Conservation (phyloP, 2,888 invertebrate species). For the Melanotus villosus region DNA sequence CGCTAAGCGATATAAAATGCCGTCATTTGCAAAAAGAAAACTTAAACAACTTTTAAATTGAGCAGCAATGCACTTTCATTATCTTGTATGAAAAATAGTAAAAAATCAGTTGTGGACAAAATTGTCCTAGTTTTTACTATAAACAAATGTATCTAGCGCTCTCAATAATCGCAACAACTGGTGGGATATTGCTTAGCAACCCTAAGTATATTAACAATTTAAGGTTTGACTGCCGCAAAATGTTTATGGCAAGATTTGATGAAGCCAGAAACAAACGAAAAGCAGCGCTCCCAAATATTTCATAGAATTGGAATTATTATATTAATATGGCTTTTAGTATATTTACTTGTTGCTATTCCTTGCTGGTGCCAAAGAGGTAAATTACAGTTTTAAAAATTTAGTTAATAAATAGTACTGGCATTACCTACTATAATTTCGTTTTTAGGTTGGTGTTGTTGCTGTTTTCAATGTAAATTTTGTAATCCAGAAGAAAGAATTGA, state of each 20-base stretch:
- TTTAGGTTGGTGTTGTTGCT: constrained; percentile 75
- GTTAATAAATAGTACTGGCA: background rate
- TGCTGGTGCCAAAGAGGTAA: constrained; percentile 71
- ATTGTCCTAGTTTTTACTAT: too few relatives aligned
- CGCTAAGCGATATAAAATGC: too few relatives aligned
- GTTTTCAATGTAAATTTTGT: constrained; percentile 72
- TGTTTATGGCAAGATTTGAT: constrained; percentile 66
- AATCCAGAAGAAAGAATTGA: constrained; percentile 72
- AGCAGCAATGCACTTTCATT: too few relatives aligned
- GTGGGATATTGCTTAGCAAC: too few relatives aligned
- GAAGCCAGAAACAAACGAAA: constrained; percentile 49
- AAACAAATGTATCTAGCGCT: too few relatives aligned
- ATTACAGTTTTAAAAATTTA: constrained; percentile 8
- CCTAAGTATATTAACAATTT: too few relatives aligned
- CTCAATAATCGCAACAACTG: too few relatives aligned
- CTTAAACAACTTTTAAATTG: too few relatives aligned
- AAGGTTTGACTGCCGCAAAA: constrained; percentile 62
- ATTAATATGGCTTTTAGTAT: constrained; percentile 67
- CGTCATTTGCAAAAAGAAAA: too few relatives aligned
- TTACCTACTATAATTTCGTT: too few relatives aligned
- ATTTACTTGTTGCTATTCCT: constrained; percentile 68
- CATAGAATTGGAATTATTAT: constrained; percentile 62
- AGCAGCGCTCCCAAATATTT: constrained; percentile 49
- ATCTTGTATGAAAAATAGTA: too few relatives aligned
- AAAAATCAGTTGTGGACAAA: too few relatives aligned